These are phyloP conservation scores for Aurelia aurita DNA, from an alignment of 30 jellyfish, hydroid and myxozoan species.

Conservation along the genomic window DNA sequence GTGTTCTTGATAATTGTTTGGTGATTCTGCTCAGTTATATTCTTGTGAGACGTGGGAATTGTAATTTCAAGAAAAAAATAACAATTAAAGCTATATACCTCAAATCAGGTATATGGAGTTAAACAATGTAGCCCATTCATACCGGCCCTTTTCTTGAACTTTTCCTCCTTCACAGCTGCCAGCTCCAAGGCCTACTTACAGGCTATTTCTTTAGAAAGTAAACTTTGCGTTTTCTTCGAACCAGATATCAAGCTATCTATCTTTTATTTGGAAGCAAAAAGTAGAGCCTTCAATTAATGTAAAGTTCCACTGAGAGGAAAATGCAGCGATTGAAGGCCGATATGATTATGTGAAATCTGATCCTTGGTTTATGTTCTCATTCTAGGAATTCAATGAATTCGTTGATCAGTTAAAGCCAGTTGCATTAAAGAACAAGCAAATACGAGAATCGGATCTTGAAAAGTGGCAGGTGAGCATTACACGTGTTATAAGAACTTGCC, in stretches of 20 bases:
- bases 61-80: too few relatives aligned
- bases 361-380: too few relatives aligned
- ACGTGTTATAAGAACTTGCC: too few relatives aligned
- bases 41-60: too few relatives aligned
- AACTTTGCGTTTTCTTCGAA: too few relatives aligned
- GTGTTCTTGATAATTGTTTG: not conserved
- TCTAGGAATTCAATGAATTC: slow-evolving; percentile 60
- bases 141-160: not conserved
- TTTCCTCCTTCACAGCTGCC: not conserved
- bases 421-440: slow-evolving; percentile 24
- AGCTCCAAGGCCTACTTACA: not conserved
- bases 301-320: too few relatives aligned
- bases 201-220: not conserved
- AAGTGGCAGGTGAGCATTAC: slow-evolving; percentile 8
- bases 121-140: not conserved
- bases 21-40: not conserved
- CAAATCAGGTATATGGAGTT: not conserved
- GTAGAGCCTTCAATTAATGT: too few relatives aligned
- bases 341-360: too few relatives aligned
- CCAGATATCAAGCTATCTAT: too few relatives aligned
- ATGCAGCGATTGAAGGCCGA: too few relatives aligned
- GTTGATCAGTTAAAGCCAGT: slow-evolving; percentile 46
- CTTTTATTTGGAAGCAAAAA: too few relatives aligned
- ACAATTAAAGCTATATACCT: too few relatives aligned
- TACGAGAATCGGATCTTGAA: slow-evolving; percentile 22